A percentile compares a stretch with the other conserved stretches of the same genome.
phyloP scores from a whole-genome alignment of 2,888 invertebrate genomes.

The Bombylius major region DNA sequence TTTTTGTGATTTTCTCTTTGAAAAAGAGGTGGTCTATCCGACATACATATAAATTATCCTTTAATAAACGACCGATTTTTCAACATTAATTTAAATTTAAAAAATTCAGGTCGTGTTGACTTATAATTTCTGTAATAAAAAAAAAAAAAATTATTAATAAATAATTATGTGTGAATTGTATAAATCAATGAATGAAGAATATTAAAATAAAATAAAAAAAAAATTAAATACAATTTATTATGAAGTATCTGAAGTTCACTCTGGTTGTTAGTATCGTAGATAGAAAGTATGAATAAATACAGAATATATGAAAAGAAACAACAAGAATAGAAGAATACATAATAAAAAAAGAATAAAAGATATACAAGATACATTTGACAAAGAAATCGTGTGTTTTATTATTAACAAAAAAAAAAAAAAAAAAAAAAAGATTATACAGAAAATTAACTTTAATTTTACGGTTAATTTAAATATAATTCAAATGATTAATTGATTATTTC shows the following conservation, averaged over 20 bases:
- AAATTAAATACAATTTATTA: neutral
- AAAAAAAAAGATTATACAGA: too few relatives aligned
- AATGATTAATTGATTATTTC: too few relatives aligned
- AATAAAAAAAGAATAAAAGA: neutral
- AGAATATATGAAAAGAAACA: neutral
- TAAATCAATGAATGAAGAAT: neutral
- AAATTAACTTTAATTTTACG: too few relatives aligned
- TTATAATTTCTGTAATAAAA: neutral
- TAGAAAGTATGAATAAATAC: too few relatives aligned
- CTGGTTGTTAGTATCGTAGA: too few relatives aligned
- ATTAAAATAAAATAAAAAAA: neutral
- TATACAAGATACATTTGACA: too few relatives aligned
- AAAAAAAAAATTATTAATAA: neutral
- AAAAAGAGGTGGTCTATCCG: neutral
- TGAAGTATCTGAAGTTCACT: too few relatives aligned
- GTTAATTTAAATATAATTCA: too few relatives aligned
- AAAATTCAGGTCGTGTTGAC: neutral
- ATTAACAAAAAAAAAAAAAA: too few relatives aligned
- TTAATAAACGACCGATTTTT: neutral
- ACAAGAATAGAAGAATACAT: neutral
- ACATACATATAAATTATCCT: neutral
- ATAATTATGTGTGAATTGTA: neutral
- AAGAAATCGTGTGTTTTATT: too few relatives aligned
- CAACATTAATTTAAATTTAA: neutral
- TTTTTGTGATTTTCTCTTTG: too few relatives aligned